Percentiles rank a stretch among this genome's conserved stretches.
These are phyloP conservation scores for Leptatherina wallacei DNA, from an alignment of 2,797 vertebrate genomes.

Conservation along the genomic window DNA sequence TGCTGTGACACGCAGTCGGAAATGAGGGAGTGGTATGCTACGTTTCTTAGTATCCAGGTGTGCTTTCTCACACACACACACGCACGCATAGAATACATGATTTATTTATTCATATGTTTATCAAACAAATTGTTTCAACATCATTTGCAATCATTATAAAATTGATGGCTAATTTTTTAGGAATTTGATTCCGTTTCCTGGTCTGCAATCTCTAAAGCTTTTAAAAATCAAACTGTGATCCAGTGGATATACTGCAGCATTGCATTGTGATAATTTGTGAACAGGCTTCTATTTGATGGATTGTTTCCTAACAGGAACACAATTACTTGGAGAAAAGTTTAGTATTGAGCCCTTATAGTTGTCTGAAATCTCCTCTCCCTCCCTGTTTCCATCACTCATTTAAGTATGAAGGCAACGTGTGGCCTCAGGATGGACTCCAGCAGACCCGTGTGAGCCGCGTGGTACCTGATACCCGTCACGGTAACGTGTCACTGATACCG, in stretches of 20 bases:
- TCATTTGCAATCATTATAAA: not conserved
- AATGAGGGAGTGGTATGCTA: conserved; percentile 93
- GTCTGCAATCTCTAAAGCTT: not conserved
- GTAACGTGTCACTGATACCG: conserved; percentile 93
- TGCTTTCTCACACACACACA: conserved; percentile 5
- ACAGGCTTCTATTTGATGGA: not conserved
- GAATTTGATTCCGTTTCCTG: not conserved
- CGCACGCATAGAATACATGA: conserved; percentile 1
- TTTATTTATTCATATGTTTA: not conserved
- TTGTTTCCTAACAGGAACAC: not conserved
- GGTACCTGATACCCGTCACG: conserved; percentile 83
- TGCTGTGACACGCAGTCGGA: conserved; percentile 92
- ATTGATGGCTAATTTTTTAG: not conserved
- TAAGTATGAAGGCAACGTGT: conserved; percentile 85
- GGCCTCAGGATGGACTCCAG: conserved; percentile 86
- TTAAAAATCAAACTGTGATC: not conserved
- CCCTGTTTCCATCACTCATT: not conserved
- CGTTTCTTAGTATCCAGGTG: conserved; percentile 93
- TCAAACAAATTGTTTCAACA: not conserved
- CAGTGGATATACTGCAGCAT: not conserved
- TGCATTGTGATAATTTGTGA: not conserved
- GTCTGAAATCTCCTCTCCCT: conserved; percentile 16
- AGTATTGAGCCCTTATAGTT: not conserved
- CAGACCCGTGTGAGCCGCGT: conserved; percentile 72
- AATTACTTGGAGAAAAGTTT: not conserved